Base-by-base conservation (phyloP, 1,140 invertebrate genomes). In the Asobara japonica region DNA sequence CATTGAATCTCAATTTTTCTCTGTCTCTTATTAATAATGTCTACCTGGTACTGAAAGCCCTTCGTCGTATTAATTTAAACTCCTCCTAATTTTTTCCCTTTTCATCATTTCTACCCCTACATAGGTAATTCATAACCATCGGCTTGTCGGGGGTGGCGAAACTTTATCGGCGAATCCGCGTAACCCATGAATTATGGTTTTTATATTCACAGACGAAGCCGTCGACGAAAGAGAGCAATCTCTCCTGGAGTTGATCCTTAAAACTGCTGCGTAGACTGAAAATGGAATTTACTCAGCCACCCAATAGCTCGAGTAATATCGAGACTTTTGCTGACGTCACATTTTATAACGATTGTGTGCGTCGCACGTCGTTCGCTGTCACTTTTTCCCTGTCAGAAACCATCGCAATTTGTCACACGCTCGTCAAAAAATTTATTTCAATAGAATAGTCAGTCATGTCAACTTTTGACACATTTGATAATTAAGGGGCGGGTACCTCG, bases 101-200 rank as follows among this genome's bases (percentile, higher is more conserved):
- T 72, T 64, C 27, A 45, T 36, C 25, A 33, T 69, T 66, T 3
- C 41, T 36, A 31, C 27, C 65, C 41, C 61, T 65, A n/a, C 60
- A 36, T 31, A 74, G 69, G 70, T 75, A 75, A 70, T 74, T 73
- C 73, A 75, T n/a, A 62, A 18, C 62, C 33, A 60, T 62, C 61
- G 29, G 18, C 38, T 56, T 13, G n/a, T 60, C 20, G 25, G 38
- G 45, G 71, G 65, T 73, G 33, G 45, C n/a, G 65, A 71, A 80
- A 80, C 79, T 81, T 80, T 74, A 79, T 73, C 71, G 77, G 38
- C 41, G n/a, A 45, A 45, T 72, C 38, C 41, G 45, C 22, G 45
- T 62, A 77, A n/a, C n/a, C 64, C 65, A 22, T 51, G 36, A 48
- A 38, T 68, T 66, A 79, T 33, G n/a, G 20, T 31, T 60, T 69